phyloP scores from a whole-genome alignment of 2,797 vertebrate genomes.

The Micromesistius poutassou region DNA sequence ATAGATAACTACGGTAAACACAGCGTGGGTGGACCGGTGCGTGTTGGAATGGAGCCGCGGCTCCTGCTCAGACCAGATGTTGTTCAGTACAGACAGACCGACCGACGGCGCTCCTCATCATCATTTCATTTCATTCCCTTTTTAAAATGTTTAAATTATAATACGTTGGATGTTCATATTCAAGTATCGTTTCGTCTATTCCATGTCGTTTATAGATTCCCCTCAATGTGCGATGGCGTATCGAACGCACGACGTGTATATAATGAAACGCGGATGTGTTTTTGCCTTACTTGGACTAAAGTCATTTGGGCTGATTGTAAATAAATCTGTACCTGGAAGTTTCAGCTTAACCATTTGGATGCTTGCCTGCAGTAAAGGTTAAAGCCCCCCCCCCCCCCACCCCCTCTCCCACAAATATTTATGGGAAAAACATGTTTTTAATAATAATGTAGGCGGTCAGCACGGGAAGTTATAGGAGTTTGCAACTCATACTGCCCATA shows the following conservation, averaged over 20 bases:
- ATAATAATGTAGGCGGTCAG: too few relatives aligned
- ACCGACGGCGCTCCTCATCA: not conserved
- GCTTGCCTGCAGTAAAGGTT: too few relatives aligned
- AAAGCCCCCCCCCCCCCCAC: too few relatives aligned
- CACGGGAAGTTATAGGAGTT: too few relatives aligned
- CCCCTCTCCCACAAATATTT: too few relatives aligned
- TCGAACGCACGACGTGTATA: not conserved
- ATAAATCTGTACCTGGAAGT: not conserved
- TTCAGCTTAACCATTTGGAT: not conserved
- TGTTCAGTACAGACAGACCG: not conserved
- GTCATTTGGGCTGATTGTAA: not conserved
- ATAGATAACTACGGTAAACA: not conserved
- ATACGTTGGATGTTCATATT: not conserved
- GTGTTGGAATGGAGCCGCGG: not conserved
- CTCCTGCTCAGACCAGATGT: not conserved
- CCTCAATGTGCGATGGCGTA: not conserved
- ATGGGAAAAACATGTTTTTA: too few relatives aligned
- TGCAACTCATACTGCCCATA: too few relatives aligned
- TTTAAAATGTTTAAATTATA: not conserved
- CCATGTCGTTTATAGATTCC: not conserved
- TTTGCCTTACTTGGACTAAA: not conserved
- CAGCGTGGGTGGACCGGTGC: not conserved
- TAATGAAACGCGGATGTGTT: not conserved
- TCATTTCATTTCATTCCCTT: not conserved
- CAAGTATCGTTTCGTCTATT: not conserved